Evolutionary conservation across 1,140 invertebrate genomes (phyloP), one percentile per base, ranked within the genome.

Genomic region (Caenorhabditis latens): DNA sequence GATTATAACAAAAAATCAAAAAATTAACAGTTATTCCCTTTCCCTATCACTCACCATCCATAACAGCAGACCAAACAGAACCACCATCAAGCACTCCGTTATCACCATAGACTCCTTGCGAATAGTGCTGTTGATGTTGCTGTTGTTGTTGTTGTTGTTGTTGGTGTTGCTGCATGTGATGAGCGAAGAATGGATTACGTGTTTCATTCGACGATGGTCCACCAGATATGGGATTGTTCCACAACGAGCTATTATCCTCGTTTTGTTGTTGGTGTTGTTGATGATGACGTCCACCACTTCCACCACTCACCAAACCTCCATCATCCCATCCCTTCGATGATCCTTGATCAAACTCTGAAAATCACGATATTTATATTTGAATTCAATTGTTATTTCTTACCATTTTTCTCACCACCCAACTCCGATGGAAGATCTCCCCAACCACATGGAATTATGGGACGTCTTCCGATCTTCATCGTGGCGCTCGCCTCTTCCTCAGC

Each of bases 101-200:
- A 50, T 50, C 71, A 75, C 67, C 43, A 53, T 79, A 79, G 19
- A 43, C 65, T 71, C 65, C 65, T 65, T 65, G 61, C 5, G 61
- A 40, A 46, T 46, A 71, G 32, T 65, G 63, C n/a, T 32, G 32
- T 32, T 65, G 63, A 16, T 71, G 65, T 50, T 79, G 71, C 32
- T 79, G 71, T 24, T 79, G 71, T 79, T 79, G 71, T 79, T 79
- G 71, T 13, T 79, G 71, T 24, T 79, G 71, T n/a, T 79, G 71
- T 1, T 48, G 46, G 13, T 48, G 46, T 11, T 79, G 71, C 14
- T 79, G 71, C 71, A 79, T 79, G 71, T 79, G 71, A 11, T 79
- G 71, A 24, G 71, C 71, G 40, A 79, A 79, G 71, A 79, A 79
- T 24, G 71, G 71, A 53, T 79, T 79, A 48, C 71, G 71, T 11